phyloP scores from a whole-genome alignment of 2,113 vertebrate genomes.

The Dipodomys spectabilis region DNA sequence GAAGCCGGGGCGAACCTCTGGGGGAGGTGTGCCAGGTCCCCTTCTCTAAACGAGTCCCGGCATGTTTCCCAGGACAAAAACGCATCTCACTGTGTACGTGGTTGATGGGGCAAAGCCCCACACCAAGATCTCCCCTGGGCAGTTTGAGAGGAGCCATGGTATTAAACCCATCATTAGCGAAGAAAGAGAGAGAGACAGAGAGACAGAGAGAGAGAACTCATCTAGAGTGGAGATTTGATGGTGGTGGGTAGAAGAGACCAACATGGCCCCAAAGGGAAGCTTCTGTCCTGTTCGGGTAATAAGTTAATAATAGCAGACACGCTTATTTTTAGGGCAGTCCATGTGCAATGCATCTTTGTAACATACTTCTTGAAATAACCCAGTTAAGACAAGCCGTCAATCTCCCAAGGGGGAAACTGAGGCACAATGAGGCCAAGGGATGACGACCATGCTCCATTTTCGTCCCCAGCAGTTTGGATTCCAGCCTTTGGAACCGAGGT shows the following conservation, averaged over 20 bases:
- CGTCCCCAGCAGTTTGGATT: no score
- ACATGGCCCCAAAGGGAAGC: background rate
- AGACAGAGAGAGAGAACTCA: background rate
- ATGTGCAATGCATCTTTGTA: background rate
- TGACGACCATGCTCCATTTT: no score
- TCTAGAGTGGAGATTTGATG: background rate
- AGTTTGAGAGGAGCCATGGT: background rate
- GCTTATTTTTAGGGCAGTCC: no score
- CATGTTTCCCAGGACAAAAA: constrained; percentile 4
- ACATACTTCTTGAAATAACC: background rate
- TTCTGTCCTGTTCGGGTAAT: background rate
- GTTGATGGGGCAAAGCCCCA: background rate
- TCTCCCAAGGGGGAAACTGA: background rate
- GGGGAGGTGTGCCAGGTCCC: constrained; percentile 17
- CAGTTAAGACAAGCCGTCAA: background rate
- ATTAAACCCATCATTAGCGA: background rate
- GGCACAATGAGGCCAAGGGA: background rate
- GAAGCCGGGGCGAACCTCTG: background rate
- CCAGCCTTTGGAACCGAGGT: background rate
- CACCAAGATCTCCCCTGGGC: background rate
- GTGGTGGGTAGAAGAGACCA: background rate
- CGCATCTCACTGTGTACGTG: background rate
- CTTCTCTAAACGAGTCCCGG: background rate
- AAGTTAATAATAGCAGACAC: background rate
- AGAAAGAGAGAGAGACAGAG: no score